Base-by-base conservation (phyloP, 2,113 vertebrate genomes). In the Ammodytes marinus region DNA sequence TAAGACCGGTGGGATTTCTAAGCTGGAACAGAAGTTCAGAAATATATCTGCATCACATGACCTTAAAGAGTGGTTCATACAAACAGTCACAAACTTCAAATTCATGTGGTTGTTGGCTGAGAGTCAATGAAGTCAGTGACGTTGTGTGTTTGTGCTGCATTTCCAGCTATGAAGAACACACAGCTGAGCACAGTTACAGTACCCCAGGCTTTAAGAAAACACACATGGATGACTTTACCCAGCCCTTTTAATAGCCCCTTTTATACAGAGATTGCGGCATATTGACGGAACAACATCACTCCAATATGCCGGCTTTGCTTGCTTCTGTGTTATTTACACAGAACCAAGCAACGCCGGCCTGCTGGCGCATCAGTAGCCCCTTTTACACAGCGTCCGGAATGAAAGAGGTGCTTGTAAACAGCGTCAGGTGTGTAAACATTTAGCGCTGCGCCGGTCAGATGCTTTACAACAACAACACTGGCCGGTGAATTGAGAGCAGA, bases 1-100 rank as follows among this genome's bases (percentile, higher is more conserved):
- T 27, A 42, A 14, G 45, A 77, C 75, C 49, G 53, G 43, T 64
- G 77, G 55, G 75, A 75, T 69, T 85, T 85, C 63, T 58, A 14
- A 68, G 49, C 27, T 27, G 43, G 70, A 71, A 78, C 68, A 78
- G 4, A 80, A 37, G 69, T 70, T 70, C 75, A 74, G 52, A 85
- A 54, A 71, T 67, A 75, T 14, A 58, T 27, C 57, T 42, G 68
- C 82, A 72, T 74, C 69, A 78, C 45, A 14, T 80, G 69, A 82
- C 79, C 65, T 58, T 4, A 42, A 58, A 45, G 67, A 1, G 69
- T 27, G 15, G 46, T 55, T 60, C 27, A 53, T 54, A 72, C 68
- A 76, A 58, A 52, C 64, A 55, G 57, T 27, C 49, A 42, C 64
- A 11, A 53, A 64, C 47, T 46, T 66, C 9, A 42, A 59, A 40